Evolutionary conservation across 2,113 vertebrate genomes (phyloP), one percentile per base, ranked within the genome.

Genomic region (Ceyx margarethae): DNA sequence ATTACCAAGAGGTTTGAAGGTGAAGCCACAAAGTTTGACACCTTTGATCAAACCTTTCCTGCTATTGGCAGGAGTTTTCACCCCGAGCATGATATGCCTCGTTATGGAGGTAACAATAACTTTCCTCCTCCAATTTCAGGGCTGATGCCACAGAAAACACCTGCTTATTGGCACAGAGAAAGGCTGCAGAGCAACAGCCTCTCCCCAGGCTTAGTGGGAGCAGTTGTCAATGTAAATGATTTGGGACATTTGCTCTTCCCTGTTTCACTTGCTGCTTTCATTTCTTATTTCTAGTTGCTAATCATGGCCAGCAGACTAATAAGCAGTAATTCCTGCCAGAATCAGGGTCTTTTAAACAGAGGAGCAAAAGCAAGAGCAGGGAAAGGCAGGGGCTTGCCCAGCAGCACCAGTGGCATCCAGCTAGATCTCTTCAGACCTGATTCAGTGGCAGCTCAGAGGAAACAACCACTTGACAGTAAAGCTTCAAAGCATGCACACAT

Each of bases 41-140:
- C 57, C 57, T 90, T 85, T 93, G 91, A 87, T 93, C 86, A 95
- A 93, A 72, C 29, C 67, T 60, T 88, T 85, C 80, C 40, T 84
- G 48, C 48, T 84, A 37, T 40, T 87, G 93, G 74, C 89, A 94
- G 56, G 58, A 53, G 14, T 73, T 68, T 56, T 46, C 68, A 79
- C 60, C 61, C 48, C 62, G 60, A 89, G 54, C 1, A 1, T 5
- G 33, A 78, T 89, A 72, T 5, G 14, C 7, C 4, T 72, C 3
- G 0, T 85, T 75, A 45, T 23, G 68, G 72, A 81, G 29, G n/a
- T 28, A 94, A 78, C 65, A 90, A 23, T 72, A 60, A 79, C 21
- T 74, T 87, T 43, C 15, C 51, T 90, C 18, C 74, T 93, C 73
- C 35, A 20, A 0, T 89, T 80, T 60, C 68, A 81, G 90, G 66